Base-by-base conservation (phyloP, 2,888 invertebrate species). In the Thymelicus sylvestris region DNA sequence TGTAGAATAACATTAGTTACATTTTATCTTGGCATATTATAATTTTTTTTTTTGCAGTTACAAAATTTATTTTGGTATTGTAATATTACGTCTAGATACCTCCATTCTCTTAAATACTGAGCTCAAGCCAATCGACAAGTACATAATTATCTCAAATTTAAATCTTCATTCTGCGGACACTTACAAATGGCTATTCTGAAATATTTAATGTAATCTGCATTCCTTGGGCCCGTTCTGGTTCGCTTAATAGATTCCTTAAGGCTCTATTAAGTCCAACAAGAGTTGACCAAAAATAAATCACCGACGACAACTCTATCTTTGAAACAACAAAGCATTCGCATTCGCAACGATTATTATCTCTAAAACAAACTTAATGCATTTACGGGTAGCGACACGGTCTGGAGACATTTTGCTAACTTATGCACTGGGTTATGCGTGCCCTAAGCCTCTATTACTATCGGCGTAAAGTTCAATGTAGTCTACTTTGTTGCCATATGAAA, bases 311-410 rank as follows among this genome's bases (percentile, higher is more conserved):
- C 91, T 93, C 89, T 92, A 93, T 93, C 92, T 92, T 85, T 87
- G 89, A 89, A 91, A 92, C 90, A 91, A 92, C 87, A 82, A 81
- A 81, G 81, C 83, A 82, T 81, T 82, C 81, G 90, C 91, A 90
- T 90, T 91, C 89, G 90, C 91, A 88, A 89, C 86, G 92, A 93
- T 93, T 93, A 90, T 93, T 92, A 93, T 93, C 93, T 93, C 88
- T 89, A 84, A 89, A 91, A 92, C 91, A 89, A 92, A 92, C 92
- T 91, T 91, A 92, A 90, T 92, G 92, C 92, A 90, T 92, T 92
- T 92, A 92, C 91, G 87, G 89, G 89, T 91, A 92, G 93, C 91
- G 91, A 92, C 91, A 93, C 91, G 91, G 89, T 91, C 90, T 89
- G 87, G 85, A 91, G 88, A 92, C 90, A 90, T 90, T 91, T 90